Conservation (phyloP, 1,140 invertebrate genomes). For the Papilio helenus region DNA sequence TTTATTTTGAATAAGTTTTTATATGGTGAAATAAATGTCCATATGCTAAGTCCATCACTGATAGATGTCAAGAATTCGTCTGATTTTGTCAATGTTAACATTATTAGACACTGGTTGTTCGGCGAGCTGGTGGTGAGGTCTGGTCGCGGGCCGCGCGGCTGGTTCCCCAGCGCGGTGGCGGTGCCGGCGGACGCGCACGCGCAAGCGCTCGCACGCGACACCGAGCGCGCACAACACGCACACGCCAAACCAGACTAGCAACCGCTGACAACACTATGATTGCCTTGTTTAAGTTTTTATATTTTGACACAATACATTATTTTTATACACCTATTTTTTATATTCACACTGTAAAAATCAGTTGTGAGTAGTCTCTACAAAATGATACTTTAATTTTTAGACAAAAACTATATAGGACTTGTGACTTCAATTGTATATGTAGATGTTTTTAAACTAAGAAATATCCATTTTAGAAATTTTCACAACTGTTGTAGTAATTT, state of each 20-base stretch:
- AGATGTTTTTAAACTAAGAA: background rate
- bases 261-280: background rate
- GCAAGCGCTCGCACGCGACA: background rate
- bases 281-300: background rate
- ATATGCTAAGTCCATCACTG: no score
- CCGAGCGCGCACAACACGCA: background rate
- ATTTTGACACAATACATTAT: background rate
- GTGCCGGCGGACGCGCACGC: conserved; percentile 75
- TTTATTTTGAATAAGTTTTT: no score
- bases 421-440: background rate
- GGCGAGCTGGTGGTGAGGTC: conserved; percentile 85
- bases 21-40: no score
- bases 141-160: conserved; percentile 84
- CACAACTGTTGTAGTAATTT: background rate
- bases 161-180: conserved; percentile 92
- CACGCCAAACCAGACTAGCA: conserved; percentile 52
- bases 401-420: background rate
- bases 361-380: background rate
- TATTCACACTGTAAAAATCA: background rate
- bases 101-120: conserved; percentile 91
- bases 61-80: background rate
- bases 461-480: background rate
- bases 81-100: background rate
- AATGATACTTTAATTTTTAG: background rate
- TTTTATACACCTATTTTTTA: background rate